Percentiles rank a stretch among this genome's conserved stretches.
phyloP scores from a whole-genome alignment of 1,140 invertebrate species.

The Eumeta japonica region DNA sequence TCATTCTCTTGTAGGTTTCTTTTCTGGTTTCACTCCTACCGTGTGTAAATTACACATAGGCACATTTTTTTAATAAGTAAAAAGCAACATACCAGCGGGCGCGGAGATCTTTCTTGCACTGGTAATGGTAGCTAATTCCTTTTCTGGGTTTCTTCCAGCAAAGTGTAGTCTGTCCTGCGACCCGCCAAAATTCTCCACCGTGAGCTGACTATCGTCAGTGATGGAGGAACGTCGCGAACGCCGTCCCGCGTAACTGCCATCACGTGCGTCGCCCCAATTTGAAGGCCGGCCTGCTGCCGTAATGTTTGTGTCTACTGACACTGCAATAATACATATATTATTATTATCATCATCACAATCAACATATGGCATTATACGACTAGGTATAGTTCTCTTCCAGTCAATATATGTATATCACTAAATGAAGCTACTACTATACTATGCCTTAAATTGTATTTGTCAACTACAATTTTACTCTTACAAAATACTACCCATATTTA shows the following conservation, averaged over 20 bases:
- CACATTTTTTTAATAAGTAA: too few relatives aligned
- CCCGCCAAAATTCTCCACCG: slow-evolving; percentile 89
- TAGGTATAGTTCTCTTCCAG: too few relatives aligned
- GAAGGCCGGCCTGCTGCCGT: slow-evolving; percentile 76
- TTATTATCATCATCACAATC: too few relatives aligned
- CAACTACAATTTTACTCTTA: too few relatives aligned
- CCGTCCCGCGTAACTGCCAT: slow-evolving; percentile 74
- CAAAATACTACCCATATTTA: too few relatives aligned
- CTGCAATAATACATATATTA: background rate
- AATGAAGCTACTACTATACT: too few relatives aligned
- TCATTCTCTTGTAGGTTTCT: too few relatives aligned
- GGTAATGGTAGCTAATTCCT: slow-evolving; percentile 59
- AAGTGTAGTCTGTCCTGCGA: slow-evolving; percentile 76
- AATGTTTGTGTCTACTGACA: slow-evolving; percentile 7
- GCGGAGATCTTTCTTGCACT: slow-evolving; percentile 60
- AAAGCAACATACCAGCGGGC: slow-evolving; percentile 51
- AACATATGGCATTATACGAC: too few relatives aligned
- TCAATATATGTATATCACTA: too few relatives aligned
- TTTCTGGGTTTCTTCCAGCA: slow-evolving; percentile 72
- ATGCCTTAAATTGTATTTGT: too few relatives aligned
- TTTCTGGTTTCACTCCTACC: too few relatives aligned
- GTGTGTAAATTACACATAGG: too few relatives aligned
- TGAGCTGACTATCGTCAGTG: slow-evolving; percentile 84
- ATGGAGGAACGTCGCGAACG: slow-evolving; percentile 81
- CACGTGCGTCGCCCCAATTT: slow-evolving; percentile 76